A percentile compares a stretch with the other conserved stretches of the same genome.
These are phyloP conservation scores for Desmophyllum pertusum DNA, from an alignment of 92 coral and sea anemone species.

Conservation along the genomic window DNA sequence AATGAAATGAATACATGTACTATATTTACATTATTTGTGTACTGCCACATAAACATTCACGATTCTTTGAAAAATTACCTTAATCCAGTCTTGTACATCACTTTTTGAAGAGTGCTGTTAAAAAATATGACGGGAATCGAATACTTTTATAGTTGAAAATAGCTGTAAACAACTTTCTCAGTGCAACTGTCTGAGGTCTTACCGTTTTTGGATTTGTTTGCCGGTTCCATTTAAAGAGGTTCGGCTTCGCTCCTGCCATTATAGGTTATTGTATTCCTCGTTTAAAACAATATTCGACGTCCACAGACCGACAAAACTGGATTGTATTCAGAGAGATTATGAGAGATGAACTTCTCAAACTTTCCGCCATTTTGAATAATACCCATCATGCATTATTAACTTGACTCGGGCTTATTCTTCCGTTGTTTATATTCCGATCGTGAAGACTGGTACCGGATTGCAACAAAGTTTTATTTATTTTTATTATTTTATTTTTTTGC, in stretches of 20 bases:
- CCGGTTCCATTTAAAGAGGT: slow-evolving; percentile 87
- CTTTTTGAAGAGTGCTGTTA: slow-evolving; percentile 47
- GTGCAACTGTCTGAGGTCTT: slow-evolving; percentile 7
- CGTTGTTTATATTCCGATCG: not conserved
- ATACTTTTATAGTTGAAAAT: not conserved
- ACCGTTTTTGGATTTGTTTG: slow-evolving; percentile 74
- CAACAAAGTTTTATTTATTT: too few relatives aligned
- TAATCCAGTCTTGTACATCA: slow-evolving; percentile 92
- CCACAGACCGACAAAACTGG: not conserved
- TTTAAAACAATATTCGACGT: not conserved
- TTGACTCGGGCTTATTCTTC: slow-evolving; percentile 5
- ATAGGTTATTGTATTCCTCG: not conserved
- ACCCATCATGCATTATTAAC: slow-evolving; percentile 23
- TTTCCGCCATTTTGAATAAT: slow-evolving; percentile 44
- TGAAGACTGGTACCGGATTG: not conserved
- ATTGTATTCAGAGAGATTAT: not conserved
- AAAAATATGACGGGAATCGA: not conserved
- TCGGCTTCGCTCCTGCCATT: slow-evolving; percentile 81
- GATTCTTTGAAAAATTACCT: slow-evolving; percentile 55
- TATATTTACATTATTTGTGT: too few relatives aligned
- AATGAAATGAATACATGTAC: too few relatives aligned
- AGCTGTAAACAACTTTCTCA: not conserved
- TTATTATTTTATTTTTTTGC: too few relatives aligned
- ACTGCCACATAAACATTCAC: not conserved
- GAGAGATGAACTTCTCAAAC: not conserved